Evolutionary conservation across 1,140 invertebrate genomes (phyloP).

Genomic region (Tribolium castaneum): DNA sequence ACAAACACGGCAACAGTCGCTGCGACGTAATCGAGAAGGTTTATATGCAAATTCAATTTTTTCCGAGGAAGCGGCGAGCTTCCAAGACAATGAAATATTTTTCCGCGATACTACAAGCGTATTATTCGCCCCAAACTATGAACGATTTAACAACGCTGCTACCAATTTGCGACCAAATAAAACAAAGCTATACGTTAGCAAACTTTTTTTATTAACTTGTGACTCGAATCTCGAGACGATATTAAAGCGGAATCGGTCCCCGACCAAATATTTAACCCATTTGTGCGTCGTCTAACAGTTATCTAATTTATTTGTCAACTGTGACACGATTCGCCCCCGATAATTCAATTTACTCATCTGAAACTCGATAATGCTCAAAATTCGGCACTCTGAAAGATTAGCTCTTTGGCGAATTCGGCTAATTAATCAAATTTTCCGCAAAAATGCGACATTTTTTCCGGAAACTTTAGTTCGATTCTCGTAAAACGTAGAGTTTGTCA

Average conservation of each 20-base stretch:
- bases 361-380: neutral
- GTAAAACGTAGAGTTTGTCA: too few relatives aligned
- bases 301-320: slow-evolving; percentile 2
- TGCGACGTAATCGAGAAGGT: slow-evolving; percentile 4
- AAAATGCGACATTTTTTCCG: too few relatives aligned
- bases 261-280: slow-evolving; percentile 10
- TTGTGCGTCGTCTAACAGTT: neutral
- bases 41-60: slow-evolving; percentile 33
- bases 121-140: slow-evolving; percentile 1
- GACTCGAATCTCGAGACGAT: neutral
- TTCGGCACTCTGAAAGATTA: neutral
- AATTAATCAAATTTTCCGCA: too few relatives aligned
- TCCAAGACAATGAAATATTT: slow-evolving; percentile 10
- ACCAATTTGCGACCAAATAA: slow-evolving; percentile 23
- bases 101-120: neutral
- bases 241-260: neutral
- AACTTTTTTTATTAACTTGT: slow-evolving; percentile 12
- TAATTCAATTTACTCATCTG: slow-evolving; percentile 8
- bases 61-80: neutral
- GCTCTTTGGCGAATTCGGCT: neutral
- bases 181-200: neutral
- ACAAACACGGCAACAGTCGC: neutral
- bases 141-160: slow-evolving; percentile 11
- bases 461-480: too few relatives aligned
- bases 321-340: neutral